Base-by-base conservation (phyloP, 1,140 invertebrate species). In the Saccostrea glomerata region DNA sequence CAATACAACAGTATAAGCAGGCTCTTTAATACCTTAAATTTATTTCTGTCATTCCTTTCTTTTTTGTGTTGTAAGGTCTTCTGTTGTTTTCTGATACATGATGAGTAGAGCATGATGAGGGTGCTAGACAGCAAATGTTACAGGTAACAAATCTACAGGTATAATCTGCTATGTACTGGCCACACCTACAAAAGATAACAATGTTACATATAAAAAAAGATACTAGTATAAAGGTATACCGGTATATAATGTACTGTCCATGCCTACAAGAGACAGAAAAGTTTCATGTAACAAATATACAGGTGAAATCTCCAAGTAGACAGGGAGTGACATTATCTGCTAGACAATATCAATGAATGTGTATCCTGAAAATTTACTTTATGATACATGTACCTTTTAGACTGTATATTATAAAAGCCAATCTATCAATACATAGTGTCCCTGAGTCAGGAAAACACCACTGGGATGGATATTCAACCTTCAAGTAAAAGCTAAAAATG, bases 121-220 rank as follows among this genome's bases (percentile, higher is more conserved):
- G 47, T 82, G 88, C 89, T 47, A 91, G 90, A 85, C 91, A 91
- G 63, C 91, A 91, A 4, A 63, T 0, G 60, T 90, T 90, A 89
- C 91, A 91, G 0, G 91, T 91, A 11, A 91, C 91, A 90, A 91
- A 91, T 58, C 91, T 85, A 87, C 91, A 91, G n/a, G 86, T 89
- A 23, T 87, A 82, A 86, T 91, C 91, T 30, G 91, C 91, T 86
- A 82, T 90, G 63, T 86, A 90, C 47, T 89, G 70, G 20, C 91
- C 87, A 89, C 91, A 91, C 58, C 91, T 91, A 36, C 20, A 77
- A 77, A 70, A 56, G 40, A 88, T 47, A 13, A n/a, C 82, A 66
- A 82, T 15, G 60, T 20, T 40, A 36, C 30, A 36, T 1, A 20
- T n/a, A 17, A 47, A 1, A 47, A 47, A 47, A n/a, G n/a, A 56